phyloP scores from a whole-genome alignment of 1,140 invertebrate genomes.

The Trigoniulus corallinus region DNA sequence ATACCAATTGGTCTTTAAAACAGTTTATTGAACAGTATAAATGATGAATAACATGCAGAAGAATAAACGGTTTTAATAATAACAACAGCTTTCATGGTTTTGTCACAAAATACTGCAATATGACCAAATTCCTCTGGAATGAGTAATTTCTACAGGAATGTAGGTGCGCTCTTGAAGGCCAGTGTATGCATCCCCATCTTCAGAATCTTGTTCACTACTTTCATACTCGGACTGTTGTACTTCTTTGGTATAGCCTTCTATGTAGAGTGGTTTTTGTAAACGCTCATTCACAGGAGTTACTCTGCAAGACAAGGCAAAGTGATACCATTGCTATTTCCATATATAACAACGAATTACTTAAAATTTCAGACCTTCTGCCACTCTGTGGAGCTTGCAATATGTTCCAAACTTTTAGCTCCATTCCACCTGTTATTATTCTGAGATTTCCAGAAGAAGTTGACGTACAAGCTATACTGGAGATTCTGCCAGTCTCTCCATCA shows the following conservation, averaged over 20 bases:
- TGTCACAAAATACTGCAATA: background rate
- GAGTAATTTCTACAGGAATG: constrained; percentile 4
- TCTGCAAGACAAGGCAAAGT: background rate
- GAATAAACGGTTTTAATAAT: too few species aligned
- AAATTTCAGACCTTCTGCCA: background rate
- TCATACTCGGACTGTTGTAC: background rate
- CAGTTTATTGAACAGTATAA: too few species aligned
- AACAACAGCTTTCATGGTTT: too few species aligned
- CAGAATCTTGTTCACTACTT: background rate
- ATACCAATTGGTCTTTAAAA: too few species aligned
- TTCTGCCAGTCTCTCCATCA: constrained; percentile 14
- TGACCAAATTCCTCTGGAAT: background rate
- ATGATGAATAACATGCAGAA: too few species aligned
- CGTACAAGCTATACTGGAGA: constrained; percentile 10
- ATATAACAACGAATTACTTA: background rate
- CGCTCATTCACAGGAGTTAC: background rate
- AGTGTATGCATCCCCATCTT: background rate
- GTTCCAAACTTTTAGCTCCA: constrained; percentile 14
- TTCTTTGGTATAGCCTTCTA: background rate
- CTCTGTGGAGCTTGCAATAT: background rate
- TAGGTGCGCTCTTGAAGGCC: background rate
- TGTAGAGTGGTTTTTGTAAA: background rate
- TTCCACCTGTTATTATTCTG: constrained; percentile 12
- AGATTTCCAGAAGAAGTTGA: constrained; percentile 3
- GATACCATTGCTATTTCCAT: background rate